phyloP scores from a whole-genome alignment of 1,140 invertebrate species.

The Kradibia gibbosae region DNA sequence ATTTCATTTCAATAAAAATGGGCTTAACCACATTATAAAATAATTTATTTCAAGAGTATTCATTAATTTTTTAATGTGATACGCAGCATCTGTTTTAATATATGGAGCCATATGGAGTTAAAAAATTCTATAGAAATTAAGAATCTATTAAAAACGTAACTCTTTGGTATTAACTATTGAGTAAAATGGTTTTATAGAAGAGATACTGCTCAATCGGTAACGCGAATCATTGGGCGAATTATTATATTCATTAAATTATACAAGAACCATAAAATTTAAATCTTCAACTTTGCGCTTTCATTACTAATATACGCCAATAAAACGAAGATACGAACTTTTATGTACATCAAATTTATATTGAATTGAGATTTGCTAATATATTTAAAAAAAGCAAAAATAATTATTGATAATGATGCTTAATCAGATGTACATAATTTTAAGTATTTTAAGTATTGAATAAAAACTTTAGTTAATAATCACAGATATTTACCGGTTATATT shows the following conservation, averaged over 20 bases:
- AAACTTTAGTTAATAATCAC: too few relatives aligned
- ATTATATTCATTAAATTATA: neutral
- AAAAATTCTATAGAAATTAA: neutral
- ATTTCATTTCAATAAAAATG: neutral
- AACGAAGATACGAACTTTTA: constrained; percentile 2
- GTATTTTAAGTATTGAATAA: too few relatives aligned
- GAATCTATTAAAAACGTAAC: neutral
- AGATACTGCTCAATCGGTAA: constrained; percentile 31
- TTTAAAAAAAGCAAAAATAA: neutral
- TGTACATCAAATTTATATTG: neutral
- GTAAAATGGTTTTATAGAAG: neutral
- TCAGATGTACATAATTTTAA: too few relatives aligned
- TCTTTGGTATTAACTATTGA: constrained; percentile 22
- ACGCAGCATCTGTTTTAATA: neutral
- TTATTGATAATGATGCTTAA: too few relatives aligned
- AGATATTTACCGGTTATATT: too few relatives aligned
- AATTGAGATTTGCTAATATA: neutral
- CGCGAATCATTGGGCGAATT: neutral
- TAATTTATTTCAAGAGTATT: neutral
- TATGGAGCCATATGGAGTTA: neutral
- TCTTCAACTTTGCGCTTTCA: neutral
- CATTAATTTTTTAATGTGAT: neutral
- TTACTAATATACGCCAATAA: neutral
- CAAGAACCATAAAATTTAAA: neutral
- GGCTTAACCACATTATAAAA: neutral